Evolutionary conservation across 2,888 invertebrate genomes (phyloP).

Genomic region (Acrocyrtus sp.): DNA sequence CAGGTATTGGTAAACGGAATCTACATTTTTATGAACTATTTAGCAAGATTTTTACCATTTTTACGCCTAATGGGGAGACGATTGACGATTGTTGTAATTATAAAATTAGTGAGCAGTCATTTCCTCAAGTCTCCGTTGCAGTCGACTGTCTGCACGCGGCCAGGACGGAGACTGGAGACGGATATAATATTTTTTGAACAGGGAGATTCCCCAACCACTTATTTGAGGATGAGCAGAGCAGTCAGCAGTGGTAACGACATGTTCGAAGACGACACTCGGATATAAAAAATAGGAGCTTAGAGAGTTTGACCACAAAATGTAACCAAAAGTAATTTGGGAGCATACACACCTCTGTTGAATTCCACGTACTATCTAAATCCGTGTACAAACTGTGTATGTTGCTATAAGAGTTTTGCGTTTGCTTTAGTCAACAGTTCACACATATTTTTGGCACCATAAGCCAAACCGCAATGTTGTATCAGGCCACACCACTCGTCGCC

Average conservation of each 20-base stretch:
- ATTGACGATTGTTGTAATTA: too few relatives aligned
- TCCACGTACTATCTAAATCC: slow-evolving; percentile 30
- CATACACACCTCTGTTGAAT: slow-evolving; percentile 36
- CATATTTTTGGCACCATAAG: slow-evolving; percentile 44
- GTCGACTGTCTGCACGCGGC: neutral
- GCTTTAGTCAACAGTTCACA: slow-evolving; percentile 32
- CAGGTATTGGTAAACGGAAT: too few relatives aligned
- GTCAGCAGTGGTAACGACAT: slow-evolving; percentile 14
- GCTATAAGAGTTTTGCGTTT: too few relatives aligned
- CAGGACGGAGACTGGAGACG: neutral
- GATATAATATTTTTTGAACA: too few relatives aligned
- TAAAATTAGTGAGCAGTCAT: too few relatives aligned
- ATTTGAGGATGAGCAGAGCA: slow-evolving; percentile 1
- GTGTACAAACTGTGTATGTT: slow-evolving; percentile 5
- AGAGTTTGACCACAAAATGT: slow-evolving; percentile 35
- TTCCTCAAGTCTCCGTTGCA: neutral
- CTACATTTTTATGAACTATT: too few relatives aligned
- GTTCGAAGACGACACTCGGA: slow-evolving; percentile 7
- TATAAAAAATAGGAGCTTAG: too few relatives aligned
- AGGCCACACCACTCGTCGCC: slow-evolving; percentile 45
- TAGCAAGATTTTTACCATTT: too few relatives aligned
- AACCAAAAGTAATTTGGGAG: slow-evolving; percentile 38
- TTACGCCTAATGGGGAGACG: too few relatives aligned
- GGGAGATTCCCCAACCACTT: slow-evolving; percentile 39
- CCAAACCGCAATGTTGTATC: slow-evolving; percentile 36